Conservation (phyloP, 2,113 vertebrate species). For the Manacus vitellinus region DNA sequence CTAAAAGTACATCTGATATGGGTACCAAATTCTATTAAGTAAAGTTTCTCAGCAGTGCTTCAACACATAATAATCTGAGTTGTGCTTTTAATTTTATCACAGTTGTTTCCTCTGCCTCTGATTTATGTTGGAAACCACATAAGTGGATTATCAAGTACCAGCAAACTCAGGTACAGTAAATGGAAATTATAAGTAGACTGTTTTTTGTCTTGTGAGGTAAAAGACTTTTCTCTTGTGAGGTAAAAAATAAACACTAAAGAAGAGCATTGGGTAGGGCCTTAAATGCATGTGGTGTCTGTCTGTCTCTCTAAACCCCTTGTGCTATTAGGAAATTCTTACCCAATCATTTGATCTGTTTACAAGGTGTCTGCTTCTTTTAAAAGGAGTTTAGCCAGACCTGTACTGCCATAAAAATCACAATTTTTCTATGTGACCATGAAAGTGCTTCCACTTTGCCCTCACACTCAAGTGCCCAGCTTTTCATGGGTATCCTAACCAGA, state of each 20-base stretch:
- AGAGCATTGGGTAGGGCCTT: neutral
- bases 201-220: neutral
- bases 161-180: slow-evolving; percentile 79
- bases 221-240: neutral
- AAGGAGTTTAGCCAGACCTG: neutral
- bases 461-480: neutral
- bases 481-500: neutral
- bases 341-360: neutral
- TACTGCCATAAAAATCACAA: neutral
- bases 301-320: neutral
- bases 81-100: slow-evolving; percentile 55
- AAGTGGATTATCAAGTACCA: slow-evolving; percentile 80
- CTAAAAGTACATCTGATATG: neutral
- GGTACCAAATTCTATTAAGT: neutral
- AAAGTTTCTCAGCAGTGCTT: neutral
- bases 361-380: neutral
- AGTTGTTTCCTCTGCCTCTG: slow-evolving; percentile 83
- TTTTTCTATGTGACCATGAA: neutral
- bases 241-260: neutral
- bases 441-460: neutral
- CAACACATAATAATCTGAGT: slow-evolving; percentile 16
- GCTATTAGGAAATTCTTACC: neutral
- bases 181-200: neutral
- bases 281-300: neutral
- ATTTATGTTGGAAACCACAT: slow-evolving; percentile 82